Conservation (phyloP, 2,797 vertebrate species). For the Darevskia mixta region DNA sequence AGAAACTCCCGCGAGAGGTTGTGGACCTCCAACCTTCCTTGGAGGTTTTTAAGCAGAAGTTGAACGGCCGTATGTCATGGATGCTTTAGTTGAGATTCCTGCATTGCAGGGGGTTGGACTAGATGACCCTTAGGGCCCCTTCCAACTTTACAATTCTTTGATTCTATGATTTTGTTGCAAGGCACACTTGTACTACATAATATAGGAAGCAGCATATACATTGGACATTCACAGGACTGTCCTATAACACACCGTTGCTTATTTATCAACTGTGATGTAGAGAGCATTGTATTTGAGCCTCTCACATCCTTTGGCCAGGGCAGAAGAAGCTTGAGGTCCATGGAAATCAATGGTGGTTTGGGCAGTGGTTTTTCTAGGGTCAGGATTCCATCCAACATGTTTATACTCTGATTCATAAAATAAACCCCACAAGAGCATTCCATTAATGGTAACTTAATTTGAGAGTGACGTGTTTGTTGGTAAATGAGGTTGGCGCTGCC, state of each 20-base stretch:
- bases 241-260: not conserved
- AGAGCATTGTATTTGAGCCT: not conserved
- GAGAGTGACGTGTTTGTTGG: slow-evolving; percentile 24
- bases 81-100: too few relatives aligned
- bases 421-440: slow-evolving; percentile 3
- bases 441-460: slow-evolving; percentile 16
- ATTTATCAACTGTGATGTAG: not conserved
- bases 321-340: not conserved
- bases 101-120: too few relatives aligned
- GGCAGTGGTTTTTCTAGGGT: not conserved
- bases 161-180: not conserved
- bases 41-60: too few relatives aligned
- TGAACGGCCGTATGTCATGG: too few relatives aligned
- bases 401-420: slow-evolving; percentile 15
- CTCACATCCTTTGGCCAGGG: not conserved
- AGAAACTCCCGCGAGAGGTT: too few relatives aligned
- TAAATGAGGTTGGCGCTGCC: slow-evolving; percentile 16
- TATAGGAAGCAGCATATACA: not conserved
- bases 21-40: too few relatives aligned
- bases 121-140: too few relatives aligned
- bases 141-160: too few relatives aligned
- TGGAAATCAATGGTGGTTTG: not conserved
- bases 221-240: not conserved
- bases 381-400: not conserved
- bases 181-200: not conserved